Percentiles rank a stretch among this genome's conserved stretches.
Conservation (phyloP, 2,888 invertebrate species). For the Acanthosoma haemorrhoidale region DNA sequence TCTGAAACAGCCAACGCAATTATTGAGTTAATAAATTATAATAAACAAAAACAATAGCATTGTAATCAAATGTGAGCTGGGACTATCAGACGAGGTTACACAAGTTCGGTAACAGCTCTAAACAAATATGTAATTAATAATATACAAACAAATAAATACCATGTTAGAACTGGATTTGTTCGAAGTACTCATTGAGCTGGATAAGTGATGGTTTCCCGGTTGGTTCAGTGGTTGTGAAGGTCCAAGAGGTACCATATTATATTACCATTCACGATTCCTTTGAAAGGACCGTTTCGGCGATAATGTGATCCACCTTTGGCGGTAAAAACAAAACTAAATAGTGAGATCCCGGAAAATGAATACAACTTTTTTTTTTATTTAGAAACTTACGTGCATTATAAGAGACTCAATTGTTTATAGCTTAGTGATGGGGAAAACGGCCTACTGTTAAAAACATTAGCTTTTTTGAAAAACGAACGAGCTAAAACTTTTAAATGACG, state of each 20-base stretch:
- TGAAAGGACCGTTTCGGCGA: too few species aligned
- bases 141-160: slow-evolving; percentile 31
- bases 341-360: too few species aligned
- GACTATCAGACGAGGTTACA: not conserved
- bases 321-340: too few species aligned
- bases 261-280: not conserved
- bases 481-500: too few species aligned
- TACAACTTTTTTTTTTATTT: too few species aligned
- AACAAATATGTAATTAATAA: not conserved
- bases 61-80: not conserved
- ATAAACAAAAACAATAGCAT: not conserved
- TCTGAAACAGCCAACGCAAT: slow-evolving; percentile 53
- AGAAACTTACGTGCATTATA: too few species aligned
- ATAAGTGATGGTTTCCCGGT: slow-evolving; percentile 35
- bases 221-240: slow-evolving; percentile 36
- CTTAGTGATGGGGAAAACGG: too few species aligned
- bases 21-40: not conserved
- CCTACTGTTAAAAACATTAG: too few species aligned
- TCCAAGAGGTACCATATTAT: slow-evolving; percentile 40
- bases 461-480: too few species aligned
- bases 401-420: too few species aligned
- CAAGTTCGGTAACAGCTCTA: not conserved
- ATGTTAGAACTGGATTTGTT: slow-evolving; percentile 41
- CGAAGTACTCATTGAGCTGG: slow-evolving; percentile 33
- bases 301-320: too few species aligned